Evolutionary conservation across 2,113 vertebrate genomes (phyloP).

Genomic region (Pandion haliaetus): DNA sequence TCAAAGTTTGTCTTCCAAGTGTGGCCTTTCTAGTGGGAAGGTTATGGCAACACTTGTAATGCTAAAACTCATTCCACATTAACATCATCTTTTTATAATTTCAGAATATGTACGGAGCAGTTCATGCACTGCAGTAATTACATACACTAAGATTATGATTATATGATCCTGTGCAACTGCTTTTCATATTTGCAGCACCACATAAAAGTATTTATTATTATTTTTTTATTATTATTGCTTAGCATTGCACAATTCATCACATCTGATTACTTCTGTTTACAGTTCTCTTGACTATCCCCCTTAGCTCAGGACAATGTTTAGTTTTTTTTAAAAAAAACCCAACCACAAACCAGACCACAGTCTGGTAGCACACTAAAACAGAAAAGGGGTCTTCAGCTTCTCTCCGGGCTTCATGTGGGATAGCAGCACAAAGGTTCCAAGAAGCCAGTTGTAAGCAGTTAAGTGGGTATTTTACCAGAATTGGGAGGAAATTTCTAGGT

Average conservation of each 20-base stretch:
- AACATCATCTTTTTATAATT: background rate
- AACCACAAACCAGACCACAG: background rate
- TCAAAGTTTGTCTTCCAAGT: background rate
- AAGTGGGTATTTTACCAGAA: background rate
- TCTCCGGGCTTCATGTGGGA: background rate
- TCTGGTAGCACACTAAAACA: background rate
- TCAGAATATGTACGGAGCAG: background rate
- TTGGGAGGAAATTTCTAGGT: background rate
- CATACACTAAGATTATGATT: background rate
- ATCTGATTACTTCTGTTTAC: background rate
- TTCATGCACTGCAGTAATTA: background rate
- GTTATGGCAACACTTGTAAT: background rate
- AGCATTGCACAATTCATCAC: background rate
- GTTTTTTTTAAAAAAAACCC: background rate
- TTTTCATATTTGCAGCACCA: background rate
- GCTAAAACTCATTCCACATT: background rate
- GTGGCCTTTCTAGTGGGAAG: conserved; percentile 1
- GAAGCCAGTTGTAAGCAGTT: background rate
- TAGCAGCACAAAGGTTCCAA: background rate
- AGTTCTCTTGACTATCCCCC: background rate
- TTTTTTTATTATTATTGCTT: background rate
- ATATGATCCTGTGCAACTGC: background rate
- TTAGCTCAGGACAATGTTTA: background rate
- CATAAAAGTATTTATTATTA: background rate
- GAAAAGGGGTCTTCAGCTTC: background rate